These are phyloP conservation scores for Metalampra italica DNA, from an alignment of 2,888 invertebrate genomes.

Conservation along the genomic window DNA sequence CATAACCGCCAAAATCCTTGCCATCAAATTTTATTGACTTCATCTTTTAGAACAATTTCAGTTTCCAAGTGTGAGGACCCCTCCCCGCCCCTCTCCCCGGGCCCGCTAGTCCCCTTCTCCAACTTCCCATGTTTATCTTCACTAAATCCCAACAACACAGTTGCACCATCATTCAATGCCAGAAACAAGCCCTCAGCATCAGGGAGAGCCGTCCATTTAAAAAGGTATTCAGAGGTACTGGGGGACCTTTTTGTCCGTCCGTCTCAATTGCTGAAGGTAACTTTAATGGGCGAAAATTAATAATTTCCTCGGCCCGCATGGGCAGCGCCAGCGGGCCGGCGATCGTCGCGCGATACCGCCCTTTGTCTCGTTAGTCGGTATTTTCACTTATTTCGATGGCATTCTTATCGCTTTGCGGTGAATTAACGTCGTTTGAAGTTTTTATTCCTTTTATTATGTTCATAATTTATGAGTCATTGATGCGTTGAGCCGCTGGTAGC, in stretches of 20 bases:
- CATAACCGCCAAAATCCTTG: no score
- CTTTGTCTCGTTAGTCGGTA: slow-evolving; percentile 11
- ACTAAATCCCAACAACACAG: neutral
- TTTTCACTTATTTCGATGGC: slow-evolving; percentile 40
- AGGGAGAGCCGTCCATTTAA: slow-evolving; percentile 9
- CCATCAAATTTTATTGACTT: no score
- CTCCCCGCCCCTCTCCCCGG: no score
- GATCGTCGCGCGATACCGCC: slow-evolving; percentile 2
- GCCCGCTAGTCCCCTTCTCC: no score
- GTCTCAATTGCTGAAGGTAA: slow-evolving; percentile 54
- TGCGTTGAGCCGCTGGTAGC: no score
- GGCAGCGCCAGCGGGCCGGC: neutral
- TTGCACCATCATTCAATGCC: slow-evolving; percentile 12
- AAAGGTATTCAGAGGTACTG: slow-evolving; percentile 11
- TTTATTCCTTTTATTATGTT: neutral
- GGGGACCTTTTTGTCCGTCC: slow-evolving; percentile 50
- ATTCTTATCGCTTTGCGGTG: slow-evolving; percentile 20
- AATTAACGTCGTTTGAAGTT: neutral
- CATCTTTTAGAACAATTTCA: no score
- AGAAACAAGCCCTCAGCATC: slow-evolving; percentile 6
- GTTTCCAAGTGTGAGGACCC: no score
- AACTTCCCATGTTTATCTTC: no score
- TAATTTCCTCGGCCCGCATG: slow-evolving; percentile 61
- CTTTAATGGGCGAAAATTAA: slow-evolving; percentile 62
- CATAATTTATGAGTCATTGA: no score